phyloP scores from a whole-genome alignment of 2,888 invertebrate species.

The Bugula neritina region DNA sequence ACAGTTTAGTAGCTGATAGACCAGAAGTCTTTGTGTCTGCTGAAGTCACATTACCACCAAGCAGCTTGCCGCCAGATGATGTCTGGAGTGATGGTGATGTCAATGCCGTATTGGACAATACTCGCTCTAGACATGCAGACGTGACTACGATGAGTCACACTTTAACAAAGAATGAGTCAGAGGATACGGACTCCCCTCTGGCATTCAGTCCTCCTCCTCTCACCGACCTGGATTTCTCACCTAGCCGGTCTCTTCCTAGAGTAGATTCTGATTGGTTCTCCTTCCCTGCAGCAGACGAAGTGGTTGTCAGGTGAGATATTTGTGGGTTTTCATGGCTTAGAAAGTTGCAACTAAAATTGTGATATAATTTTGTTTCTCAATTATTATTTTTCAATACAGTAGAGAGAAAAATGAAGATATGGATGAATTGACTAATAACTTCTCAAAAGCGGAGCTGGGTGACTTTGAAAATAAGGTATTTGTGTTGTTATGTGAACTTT shows the following conservation, averaged over 20 bases:
- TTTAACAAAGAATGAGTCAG: neutral
- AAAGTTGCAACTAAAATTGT: neutral
- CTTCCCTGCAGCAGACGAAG: neutral
- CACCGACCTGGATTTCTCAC: constrained; percentile 5
- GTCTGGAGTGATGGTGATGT: neutral
- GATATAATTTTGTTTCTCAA: neutral
- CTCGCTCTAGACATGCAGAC: too few relatives aligned
- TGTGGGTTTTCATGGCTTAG: too few relatives aligned
- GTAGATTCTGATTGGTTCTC: constrained; percentile 2
- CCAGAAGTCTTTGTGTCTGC: neutral
- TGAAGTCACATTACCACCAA: neutral
- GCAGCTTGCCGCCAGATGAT: neutral
- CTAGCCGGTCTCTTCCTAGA: neutral
- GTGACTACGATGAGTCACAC: neutral
- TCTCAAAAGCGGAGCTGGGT: too few relatives aligned
- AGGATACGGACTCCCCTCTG: neutral
- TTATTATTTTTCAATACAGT: neutral
- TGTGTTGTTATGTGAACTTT: neutral
- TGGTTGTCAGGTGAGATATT: too few relatives aligned
- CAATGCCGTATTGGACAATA: neutral
- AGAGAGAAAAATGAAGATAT: neutral
- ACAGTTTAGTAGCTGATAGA: neutral
- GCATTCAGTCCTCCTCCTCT: constrained; percentile 10
- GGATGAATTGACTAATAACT: too few relatives aligned
- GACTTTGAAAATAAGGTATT: too few relatives aligned